Conservation (phyloP, 1,140 invertebrate species). For the Eufriesea mexicana region DNA sequence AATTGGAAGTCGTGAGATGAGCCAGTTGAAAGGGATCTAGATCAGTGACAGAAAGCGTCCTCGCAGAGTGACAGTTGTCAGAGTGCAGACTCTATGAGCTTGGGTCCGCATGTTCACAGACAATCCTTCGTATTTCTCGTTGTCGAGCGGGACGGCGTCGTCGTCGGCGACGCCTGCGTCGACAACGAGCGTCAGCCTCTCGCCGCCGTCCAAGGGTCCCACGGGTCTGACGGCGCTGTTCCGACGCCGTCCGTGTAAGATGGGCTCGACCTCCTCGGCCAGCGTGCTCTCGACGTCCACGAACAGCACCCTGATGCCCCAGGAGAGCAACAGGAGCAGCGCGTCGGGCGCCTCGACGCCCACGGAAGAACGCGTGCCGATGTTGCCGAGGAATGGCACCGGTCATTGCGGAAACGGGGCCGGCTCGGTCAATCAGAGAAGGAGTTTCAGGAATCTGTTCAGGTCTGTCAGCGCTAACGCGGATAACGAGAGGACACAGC, state of each 20-base stretch:
- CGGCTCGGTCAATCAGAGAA: conserved; percentile 57
- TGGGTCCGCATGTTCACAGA: conserved; percentile 80
- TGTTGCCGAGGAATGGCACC: conserved; percentile 59
- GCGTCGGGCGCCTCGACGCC: conserved; percentile 67
- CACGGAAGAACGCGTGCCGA: conserved; percentile 69
- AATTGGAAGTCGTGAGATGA: background rate
- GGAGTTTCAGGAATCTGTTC: conserved; percentile 79
- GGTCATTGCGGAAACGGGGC: background rate
- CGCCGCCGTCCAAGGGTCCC: conserved; percentile 38
- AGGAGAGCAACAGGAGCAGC: conserved; percentile 63
- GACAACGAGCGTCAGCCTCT: conserved; percentile 25
- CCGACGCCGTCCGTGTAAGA: conserved; percentile 71
- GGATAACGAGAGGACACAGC: conserved; percentile 81
- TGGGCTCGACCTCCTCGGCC: conserved; percentile 71
- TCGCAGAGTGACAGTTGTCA: background rate
- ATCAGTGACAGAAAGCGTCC: background rate
- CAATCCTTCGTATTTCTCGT: conserved; percentile 85
- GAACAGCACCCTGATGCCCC: conserved; percentile 62
- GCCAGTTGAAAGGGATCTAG: background rate
- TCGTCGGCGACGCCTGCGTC: conserved; percentile 50
- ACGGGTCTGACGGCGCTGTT: conserved; percentile 73
- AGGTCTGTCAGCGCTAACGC: conserved; percentile 83
- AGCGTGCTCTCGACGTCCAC: conserved; percentile 68
- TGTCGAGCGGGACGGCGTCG: conserved; percentile 73
- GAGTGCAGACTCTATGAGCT: conserved; percentile 31